Percentiles rank a stretch among this genome's conserved stretches.
These are phyloP conservation scores for Rhinoraja longicauda DNA, from an alignment of 2,797 vertebrate species.

Conservation along the genomic window DNA sequence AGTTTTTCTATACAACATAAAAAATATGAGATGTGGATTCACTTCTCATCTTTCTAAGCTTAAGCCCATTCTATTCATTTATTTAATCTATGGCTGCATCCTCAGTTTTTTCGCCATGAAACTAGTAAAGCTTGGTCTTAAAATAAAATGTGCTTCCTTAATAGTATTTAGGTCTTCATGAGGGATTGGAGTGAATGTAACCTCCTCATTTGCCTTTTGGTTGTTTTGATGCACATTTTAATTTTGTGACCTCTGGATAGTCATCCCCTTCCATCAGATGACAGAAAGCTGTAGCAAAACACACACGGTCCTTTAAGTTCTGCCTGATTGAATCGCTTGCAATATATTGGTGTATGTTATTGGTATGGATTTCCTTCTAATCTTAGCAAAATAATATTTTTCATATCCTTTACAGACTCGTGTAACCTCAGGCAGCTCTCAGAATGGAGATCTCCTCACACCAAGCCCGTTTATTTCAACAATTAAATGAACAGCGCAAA, in stretches of 20 bases:
- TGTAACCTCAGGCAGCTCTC: not conserved
- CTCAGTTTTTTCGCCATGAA: not conserved
- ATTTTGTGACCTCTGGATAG: too few species aligned
- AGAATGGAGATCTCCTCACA: constrained; percentile 84
- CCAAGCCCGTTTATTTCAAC: constrained; percentile 81
- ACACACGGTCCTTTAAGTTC: not conserved
- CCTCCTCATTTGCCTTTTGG: not conserved
- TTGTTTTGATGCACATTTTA: not conserved
- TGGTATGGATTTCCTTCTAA: not conserved
- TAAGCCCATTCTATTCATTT: too few species aligned
- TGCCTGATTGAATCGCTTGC: not conserved
- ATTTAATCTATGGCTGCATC: not conserved
- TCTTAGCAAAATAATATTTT: not conserved
- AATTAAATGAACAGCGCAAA: constrained; percentile 84
- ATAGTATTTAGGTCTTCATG: not conserved
- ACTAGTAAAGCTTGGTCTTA: not conserved
- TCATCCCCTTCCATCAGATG: not conserved
- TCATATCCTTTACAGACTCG: not conserved
- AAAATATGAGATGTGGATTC: too few species aligned
- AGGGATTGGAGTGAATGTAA: not conserved
- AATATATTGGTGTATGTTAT: not conserved
- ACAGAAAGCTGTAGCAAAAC: not conserved
- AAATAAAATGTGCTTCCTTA: not conserved
- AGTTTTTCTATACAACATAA: too few species aligned
- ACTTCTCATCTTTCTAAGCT: too few species aligned